A percentile compares a stretch with the other conserved stretches of the same genome.
These are phyloP conservation scores for Campoplex nolae DNA, from an alignment of 2,888 invertebrate species.

Conservation along the genomic window DNA sequence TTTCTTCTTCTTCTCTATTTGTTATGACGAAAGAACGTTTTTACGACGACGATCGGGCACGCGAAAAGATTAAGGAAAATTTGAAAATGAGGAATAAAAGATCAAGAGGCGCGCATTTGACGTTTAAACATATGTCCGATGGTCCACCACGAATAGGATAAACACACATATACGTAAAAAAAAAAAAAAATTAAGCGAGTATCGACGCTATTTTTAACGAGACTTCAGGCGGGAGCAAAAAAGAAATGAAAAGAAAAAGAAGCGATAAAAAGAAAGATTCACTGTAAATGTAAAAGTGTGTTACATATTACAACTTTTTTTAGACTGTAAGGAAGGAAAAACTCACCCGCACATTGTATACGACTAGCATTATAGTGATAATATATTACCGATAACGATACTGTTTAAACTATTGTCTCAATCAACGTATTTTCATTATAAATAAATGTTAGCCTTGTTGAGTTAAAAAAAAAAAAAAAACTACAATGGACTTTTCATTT, in stretches of 20 bases:
- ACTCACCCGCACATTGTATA: constrained; percentile 84
- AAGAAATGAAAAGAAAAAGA: constrained; percentile 62
- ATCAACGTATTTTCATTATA: constrained; percentile 85
- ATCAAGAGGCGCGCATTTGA: constrained; percentile 31
- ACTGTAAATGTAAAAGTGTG: constrained; percentile 67
- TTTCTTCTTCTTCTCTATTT: constrained; percentile 75
- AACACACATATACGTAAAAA: constrained; percentile 58
- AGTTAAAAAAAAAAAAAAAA: constrained; percentile 81
- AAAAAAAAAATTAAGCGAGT: constrained; percentile 34
- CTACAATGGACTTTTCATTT: constrained; percentile 68
- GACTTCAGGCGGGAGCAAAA: constrained; percentile 59
- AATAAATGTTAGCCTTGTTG: constrained; percentile 85
- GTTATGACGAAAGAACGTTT: constrained; percentile 73
- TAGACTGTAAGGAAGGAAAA: constrained; percentile 75
- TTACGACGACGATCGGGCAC: neutral
- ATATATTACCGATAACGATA: constrained; percentile 84
- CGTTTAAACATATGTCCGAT: constrained; percentile 52
- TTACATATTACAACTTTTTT: constrained; percentile 73
- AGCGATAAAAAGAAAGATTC: constrained; percentile 66
- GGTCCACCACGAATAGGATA: constrained; percentile 52
- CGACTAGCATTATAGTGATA: constrained; percentile 84
- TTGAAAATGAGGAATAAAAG: constrained; percentile 60
- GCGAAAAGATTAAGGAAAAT: constrained; percentile 20
- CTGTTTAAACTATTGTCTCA: constrained; percentile 85
- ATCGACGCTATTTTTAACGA: constrained; percentile 60